Evolutionary conservation across 92 coral and sea anemone genomes (phyloP), one percentile per base, ranked within the genome.

Genomic region (Siderastrea siderea): DNA sequence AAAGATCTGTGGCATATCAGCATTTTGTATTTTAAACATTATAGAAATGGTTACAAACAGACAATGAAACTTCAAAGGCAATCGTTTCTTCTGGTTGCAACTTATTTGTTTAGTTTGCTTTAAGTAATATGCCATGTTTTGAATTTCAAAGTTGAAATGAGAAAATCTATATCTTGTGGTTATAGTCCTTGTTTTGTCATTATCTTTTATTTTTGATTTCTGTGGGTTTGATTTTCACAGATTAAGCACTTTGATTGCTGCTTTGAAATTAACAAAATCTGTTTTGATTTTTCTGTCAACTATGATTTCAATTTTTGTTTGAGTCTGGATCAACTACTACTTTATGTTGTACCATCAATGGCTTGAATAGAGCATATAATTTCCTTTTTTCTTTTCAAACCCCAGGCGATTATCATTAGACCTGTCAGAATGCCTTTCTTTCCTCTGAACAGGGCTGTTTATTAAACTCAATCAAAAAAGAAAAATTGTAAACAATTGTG

Each of bases 391-490:
- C 65, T 47, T 75, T 65, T 60, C 50, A 61, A 71, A 83, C 87
- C 79, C 79, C 79, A 60, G 87, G 79, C 59, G 69, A 58, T 48
- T 83, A 83, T 83, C 63, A 58, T 84, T 62, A 73, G 44, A 63
- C 16, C 59, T 60, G 73, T 74, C 80, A 73, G 43, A 65, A 74
- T 60, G 43, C 48, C 50, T 63, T 69, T 63, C 54, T 44, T 48
- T 10, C 12, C 63, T 54, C 50, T 84, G 53, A 66, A 72, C 80
- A 14, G 6, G 49, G 80, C 87, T 71, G 51, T 73, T 73, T 74
- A 74, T 84, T 84, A 47, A 73, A 84, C 79, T 61, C 65, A 84
- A 84, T 84, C 87, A 73, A 64, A 47, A 67, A 15, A 58, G 43
- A 26, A 62, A 71, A 76, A 70, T 62, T 65, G 66, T 74, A 58